phyloP scores from a whole-genome alignment of 2,797 vertebrate genomes.

The Huso huso region DNA sequence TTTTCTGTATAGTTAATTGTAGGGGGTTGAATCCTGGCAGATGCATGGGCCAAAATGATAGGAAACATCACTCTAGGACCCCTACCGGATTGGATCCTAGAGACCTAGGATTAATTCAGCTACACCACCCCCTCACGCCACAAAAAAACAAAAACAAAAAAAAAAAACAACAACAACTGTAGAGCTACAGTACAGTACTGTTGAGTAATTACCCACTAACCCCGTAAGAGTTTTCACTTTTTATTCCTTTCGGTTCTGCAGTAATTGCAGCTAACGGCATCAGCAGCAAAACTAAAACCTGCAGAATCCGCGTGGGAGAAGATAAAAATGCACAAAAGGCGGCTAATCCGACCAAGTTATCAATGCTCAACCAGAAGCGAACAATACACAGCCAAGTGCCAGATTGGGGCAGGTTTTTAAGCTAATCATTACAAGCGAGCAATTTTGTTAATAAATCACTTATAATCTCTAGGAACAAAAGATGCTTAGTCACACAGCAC shows the following conservation, averaged over 20 bases:
- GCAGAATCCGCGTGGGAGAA: slow-evolving; percentile 23
- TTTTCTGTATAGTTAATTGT: too few relatives aligned
- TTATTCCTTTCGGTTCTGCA: slow-evolving; percentile 26
- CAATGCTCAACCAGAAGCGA: slow-evolving; percentile 31
- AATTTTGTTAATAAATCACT: slow-evolving; percentile 41
- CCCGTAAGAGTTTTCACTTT: slow-evolving; percentile 14
- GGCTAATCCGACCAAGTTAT: slow-evolving; percentile 26
- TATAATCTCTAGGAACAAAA: slow-evolving; percentile 41
- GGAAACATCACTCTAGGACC: too few relatives aligned
- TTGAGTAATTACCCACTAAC: neutral
- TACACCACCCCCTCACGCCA: too few relatives aligned
- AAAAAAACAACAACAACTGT: too few relatives aligned
- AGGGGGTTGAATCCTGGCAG: too few relatives aligned
- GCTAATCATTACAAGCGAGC: slow-evolving; percentile 41
- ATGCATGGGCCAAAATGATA: too few relatives aligned
- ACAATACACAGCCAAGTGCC: slow-evolving; percentile 30
- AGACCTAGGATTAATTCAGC: too few relatives aligned
- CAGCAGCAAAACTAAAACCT: slow-evolving; percentile 37
- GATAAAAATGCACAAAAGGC: slow-evolving; percentile 18
- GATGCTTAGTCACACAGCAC: slow-evolving; percentile 26
- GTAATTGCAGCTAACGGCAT: slow-evolving; percentile 37
- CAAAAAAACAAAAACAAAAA: too few relatives aligned
- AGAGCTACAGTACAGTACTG: neutral
- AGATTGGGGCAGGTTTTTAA: slow-evolving; percentile 27
- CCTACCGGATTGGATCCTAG: too few relatives aligned